Evolutionary conservation across 1,140 invertebrate genomes (phyloP).

Genomic region (Phortica variegata): DNA sequence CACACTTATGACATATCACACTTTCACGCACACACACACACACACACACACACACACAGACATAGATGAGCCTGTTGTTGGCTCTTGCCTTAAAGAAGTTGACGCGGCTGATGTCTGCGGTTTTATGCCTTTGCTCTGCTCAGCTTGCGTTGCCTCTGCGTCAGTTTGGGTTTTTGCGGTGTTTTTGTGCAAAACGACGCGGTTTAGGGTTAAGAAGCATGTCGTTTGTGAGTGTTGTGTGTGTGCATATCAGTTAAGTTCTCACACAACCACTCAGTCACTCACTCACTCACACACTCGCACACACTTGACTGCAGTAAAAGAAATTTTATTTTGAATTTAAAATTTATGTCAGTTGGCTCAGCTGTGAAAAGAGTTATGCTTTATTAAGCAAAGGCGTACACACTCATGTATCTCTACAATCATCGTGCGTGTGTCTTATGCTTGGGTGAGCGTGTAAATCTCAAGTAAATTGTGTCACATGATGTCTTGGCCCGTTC

Average conservation of each 20-base stretch:
- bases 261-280: too few relatives aligned
- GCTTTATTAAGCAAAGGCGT: conserved; percentile 45
- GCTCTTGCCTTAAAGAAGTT: conserved; percentile 2
- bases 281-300: conserved; percentile 5
- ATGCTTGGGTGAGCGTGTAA: conserved; percentile 37
- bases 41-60: neutral
- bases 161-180: neutral
- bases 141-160: conserved; percentile 9
- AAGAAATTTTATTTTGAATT: conserved; percentile 40
- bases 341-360: conserved; percentile 38
- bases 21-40: conserved; percentile 15
- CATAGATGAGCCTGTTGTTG: neutral
- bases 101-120: conserved; percentile 3
- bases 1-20: conserved; percentile 48
- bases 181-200: neutral
- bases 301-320: conserved; percentile 30
- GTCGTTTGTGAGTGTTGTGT: neutral
- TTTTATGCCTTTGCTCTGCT: conserved; percentile 9
- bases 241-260: conserved; percentile 11
- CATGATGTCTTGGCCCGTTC: conserved; percentile 26
- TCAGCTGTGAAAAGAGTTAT: conserved; percentile 25
- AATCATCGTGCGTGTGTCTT: conserved; percentile 20
- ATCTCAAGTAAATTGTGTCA: conserved; percentile 52
- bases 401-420: too few relatives aligned
- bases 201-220: conserved; percentile 21